Evolutionary conservation across 2,888 invertebrate species (phyloP), one percentile per base, ranked within the genome.

Genomic region (Dendrolimus pini): DNA sequence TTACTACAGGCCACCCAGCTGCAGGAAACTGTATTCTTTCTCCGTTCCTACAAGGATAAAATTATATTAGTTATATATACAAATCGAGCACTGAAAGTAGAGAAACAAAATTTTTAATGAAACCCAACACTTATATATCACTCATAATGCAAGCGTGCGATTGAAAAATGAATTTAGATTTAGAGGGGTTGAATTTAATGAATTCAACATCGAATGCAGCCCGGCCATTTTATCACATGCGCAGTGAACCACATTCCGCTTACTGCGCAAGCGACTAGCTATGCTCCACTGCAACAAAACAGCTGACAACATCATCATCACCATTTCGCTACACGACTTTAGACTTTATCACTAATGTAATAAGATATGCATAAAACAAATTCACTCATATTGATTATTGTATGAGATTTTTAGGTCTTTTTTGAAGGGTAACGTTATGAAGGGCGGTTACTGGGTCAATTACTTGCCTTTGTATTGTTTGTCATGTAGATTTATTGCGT

Each of bases 41-140:
- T 14, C 14, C 14, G 14, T 14, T 14, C 14, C 14, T 14, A 1
- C 14, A 14, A 1, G 14, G 14, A 14, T 14, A 14, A 14, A 14
- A 14, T 14, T 14, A 14, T 14, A 14, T 30, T 30, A 30, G 30
- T 30, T 30, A 41, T n/a, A 52, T 53, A 41, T 55, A 56, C 55
- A 59, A 59, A 55, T 56, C 53, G 56, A 55, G 53, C 52, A 56
- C 53, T 56, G 52, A 8, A 12, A 13, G 54, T 54, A 54, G 52
- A 41, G 56, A 41, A 54, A 55, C 41, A 54, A 54, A 54, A 56
- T 56, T 59, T 55, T 54, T 54, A 54, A 53, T 53, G 30, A 30
- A 30, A 30, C 30, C 30, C 30, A 30, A 30, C 30, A 30, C 30
- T 30, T 30, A 30, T 30, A 30, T 30, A 30, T 30, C 30, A 30